A percentile compares a stretch with the other conserved stretches of the same genome.
Conservation (phyloP, 2,113 vertebrate species). For the Ceyx melanurus region DNA sequence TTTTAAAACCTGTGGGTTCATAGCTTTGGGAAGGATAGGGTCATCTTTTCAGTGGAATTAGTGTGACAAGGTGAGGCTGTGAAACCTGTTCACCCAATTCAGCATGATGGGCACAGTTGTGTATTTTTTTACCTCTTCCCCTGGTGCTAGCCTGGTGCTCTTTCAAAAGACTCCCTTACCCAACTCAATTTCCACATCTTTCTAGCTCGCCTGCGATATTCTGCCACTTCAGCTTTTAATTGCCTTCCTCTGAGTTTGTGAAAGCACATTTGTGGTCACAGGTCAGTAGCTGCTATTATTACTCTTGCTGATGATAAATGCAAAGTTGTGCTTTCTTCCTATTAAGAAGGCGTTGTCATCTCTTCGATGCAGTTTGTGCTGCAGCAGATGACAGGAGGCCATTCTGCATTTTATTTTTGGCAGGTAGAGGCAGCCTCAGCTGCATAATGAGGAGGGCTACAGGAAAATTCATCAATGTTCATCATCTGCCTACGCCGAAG, state of each 20-base stretch:
- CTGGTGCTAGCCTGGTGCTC: background rate
- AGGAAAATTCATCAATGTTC: background rate
- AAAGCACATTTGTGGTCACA: background rate
- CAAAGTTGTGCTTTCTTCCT: background rate
- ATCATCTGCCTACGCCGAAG: background rate
- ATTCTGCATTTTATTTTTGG: background rate
- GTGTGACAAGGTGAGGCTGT: background rate
- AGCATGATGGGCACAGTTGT: background rate
- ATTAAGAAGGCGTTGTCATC: background rate
- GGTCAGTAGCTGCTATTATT: background rate
- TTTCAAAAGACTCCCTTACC: background rate
- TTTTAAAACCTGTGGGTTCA: background rate
- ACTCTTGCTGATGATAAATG: background rate
- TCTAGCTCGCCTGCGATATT: background rate
- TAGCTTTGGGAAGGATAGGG: background rate
- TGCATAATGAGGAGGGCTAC: background rate
- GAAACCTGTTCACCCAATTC: background rate
- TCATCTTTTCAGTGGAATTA: background rate
- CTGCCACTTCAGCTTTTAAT: background rate
- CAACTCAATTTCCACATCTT: background rate
- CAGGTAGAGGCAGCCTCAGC: background rate
- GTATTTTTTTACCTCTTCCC: background rate
- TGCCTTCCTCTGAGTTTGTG: background rate
- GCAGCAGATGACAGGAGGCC: background rate
- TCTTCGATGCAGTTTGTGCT: background rate